phyloP scores from a whole-genome alignment of 2,888 invertebrate genomes.

The Chromoteleia sp. region DNA sequence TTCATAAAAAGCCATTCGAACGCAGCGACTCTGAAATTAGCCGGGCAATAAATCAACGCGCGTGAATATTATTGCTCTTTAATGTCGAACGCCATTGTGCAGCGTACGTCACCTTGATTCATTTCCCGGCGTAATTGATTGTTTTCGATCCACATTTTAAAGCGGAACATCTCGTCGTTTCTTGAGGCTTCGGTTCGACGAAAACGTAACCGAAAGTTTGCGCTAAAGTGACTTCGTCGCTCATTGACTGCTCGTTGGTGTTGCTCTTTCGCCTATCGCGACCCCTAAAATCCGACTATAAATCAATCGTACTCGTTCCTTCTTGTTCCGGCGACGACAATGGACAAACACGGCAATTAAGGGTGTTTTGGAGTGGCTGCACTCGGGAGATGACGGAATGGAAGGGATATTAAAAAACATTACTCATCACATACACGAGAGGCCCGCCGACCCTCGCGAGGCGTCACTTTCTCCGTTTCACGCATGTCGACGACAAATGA shows the following conservation, averaged over 20 bases:
- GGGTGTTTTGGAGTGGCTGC: slow-evolving; percentile 84
- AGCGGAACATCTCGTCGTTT: slow-evolving; percentile 7
- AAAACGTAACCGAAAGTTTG: slow-evolving; percentile 23
- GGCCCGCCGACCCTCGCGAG: slow-evolving; percentile 36
- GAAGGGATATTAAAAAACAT: slow-evolving; percentile 84
- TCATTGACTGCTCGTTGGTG: too few relatives aligned
- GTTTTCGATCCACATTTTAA: slow-evolving; percentile 38
- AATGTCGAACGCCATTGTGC: slow-evolving; percentile 51
- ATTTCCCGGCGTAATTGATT: slow-evolving; percentile 45
- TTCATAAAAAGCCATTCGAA: slow-evolving; percentile 58
- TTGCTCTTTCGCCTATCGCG: not conserved
- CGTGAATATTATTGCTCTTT: slow-evolving; percentile 58
- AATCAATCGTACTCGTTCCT: slow-evolving; percentile 71
- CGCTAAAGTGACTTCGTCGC: slow-evolving; percentile 3
- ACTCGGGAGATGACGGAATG: slow-evolving; percentile 62
- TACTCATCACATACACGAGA: slow-evolving; percentile 84
- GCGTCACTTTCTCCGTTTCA: slow-evolving; percentile 47
- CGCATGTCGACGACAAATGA: slow-evolving; percentile 76
- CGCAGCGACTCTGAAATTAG: slow-evolving; percentile 61
- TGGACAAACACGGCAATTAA: slow-evolving; percentile 82
- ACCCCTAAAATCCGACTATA: slow-evolving; percentile 54
- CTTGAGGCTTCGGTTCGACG: slow-evolving; percentile 1
- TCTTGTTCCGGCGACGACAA: slow-evolving; percentile 68
- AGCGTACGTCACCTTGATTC: slow-evolving; percentile 33
- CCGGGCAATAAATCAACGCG: slow-evolving; percentile 58